These are phyloP conservation scores for Dendrolimus houi DNA, from an alignment of 2,888 invertebrate genomes.

Conservation along the genomic window DNA sequence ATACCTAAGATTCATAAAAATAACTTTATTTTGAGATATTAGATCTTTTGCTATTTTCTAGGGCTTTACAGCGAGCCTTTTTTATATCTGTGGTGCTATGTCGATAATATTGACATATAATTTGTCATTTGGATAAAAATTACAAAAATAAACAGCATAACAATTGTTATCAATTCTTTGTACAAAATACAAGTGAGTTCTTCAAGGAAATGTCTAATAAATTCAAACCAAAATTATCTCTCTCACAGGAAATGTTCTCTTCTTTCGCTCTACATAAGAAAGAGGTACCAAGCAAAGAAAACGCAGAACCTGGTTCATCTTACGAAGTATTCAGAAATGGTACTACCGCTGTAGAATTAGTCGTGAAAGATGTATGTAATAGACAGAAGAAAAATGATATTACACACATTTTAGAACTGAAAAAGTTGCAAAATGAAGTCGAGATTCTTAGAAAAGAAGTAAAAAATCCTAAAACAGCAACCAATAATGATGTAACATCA, in stretches of 20 bases:
- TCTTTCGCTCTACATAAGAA: constrained; percentile 10
- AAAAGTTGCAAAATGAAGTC: neutral
- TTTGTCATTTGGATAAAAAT: too few species aligned
- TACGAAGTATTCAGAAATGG: constrained; percentile 54
- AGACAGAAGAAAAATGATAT: constrained; percentile 19
- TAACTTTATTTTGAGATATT: too few species aligned
- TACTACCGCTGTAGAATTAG: constrained; percentile 53
- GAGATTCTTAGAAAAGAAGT: neutral
- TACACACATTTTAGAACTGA: neutral
- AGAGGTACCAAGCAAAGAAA: constrained; percentile 9
- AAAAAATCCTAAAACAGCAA: neutral
- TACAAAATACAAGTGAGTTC: constrained; percentile 19
- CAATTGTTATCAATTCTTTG: neutral
- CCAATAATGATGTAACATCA: constrained; percentile 11
- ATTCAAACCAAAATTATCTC: constrained; percentile 20
- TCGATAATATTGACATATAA: too few species aligned
- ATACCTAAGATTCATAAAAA: too few species aligned
- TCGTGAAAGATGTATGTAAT: constrained; percentile 45
- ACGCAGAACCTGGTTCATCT: constrained; percentile 24
- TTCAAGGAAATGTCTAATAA: constrained; percentile 18
- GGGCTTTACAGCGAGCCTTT: too few species aligned
- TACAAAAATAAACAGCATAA: too few species aligned
- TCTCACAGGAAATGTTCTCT: constrained; percentile 20
- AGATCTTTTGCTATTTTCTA: too few species aligned
- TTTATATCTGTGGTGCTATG: too few species aligned